Percentiles rank a stretch among this genome's conserved stretches.
These are phyloP conservation scores for Autographa gamma DNA, from an alignment of 2,888 invertebrate genomes.

Conservation along the genomic window DNA sequence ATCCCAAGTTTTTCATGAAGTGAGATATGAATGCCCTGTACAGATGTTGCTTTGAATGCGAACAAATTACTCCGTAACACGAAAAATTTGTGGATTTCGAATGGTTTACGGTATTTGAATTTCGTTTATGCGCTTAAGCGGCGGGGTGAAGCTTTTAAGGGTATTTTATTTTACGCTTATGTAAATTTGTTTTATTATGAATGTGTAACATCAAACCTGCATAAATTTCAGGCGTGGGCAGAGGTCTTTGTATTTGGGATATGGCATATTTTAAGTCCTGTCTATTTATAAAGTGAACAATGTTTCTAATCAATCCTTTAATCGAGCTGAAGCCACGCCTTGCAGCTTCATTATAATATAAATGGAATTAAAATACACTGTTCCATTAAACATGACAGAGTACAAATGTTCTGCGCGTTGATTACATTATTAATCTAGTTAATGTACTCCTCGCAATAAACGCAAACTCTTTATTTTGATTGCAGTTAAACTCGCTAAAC, in stretches of 20 bases:
- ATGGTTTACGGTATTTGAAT: slow-evolving; percentile 30
- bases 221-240: background rate
- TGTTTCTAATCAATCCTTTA: background rate
- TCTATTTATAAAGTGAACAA: background rate
- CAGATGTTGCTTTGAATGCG: slow-evolving; percentile 33
- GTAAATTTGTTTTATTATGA: background rate
- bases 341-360: slow-evolving; percentile 5
- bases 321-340: background rate
- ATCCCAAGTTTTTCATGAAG: slow-evolving; percentile 47
- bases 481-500: slow-evolving; percentile 40
- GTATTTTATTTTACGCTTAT: slow-evolving; percentile 15
- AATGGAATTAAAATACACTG: slow-evolving; percentile 26
- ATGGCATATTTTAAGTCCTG: background rate
- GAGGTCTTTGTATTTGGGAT: background rate
- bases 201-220: background rate
- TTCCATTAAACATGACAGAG: slow-evolving; percentile 10
- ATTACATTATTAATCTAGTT: slow-evolving; percentile 36
- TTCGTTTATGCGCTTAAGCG: slow-evolving; percentile 13
- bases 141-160: slow-evolving; percentile 14
- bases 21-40: slow-evolving; percentile 28
- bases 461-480: slow-evolving; percentile 44
- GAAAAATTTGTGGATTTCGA: slow-evolving; percentile 24
- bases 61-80: slow-evolving; percentile 44
- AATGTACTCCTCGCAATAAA: slow-evolving; percentile 35
- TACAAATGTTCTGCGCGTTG: slow-evolving; percentile 17